Percentiles rank a stretch among this genome's conserved stretches.
These are phyloP conservation scores for Sarcophaga rosellei DNA, from an alignment of 2,888 invertebrate genomes.

Conservation along the genomic window DNA sequence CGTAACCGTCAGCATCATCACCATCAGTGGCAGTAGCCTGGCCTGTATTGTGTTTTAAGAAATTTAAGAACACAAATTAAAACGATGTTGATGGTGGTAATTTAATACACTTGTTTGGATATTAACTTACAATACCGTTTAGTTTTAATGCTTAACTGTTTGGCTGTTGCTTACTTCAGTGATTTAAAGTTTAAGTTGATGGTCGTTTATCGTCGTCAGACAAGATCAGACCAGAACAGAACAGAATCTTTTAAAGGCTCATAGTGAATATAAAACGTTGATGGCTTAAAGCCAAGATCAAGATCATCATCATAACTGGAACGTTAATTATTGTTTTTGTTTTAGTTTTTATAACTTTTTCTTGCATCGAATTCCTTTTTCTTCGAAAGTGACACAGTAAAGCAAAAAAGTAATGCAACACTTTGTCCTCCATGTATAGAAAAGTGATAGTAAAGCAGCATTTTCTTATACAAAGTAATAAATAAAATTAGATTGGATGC, in stretches of 20 bases:
- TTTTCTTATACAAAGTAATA: no score
- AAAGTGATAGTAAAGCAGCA: no score
- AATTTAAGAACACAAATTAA: not conserved
- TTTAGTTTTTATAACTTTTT: not conserved
- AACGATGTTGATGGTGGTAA: constrained; percentile 18
- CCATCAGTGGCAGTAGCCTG: not conserved
- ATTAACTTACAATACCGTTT: constrained; percentile 52
- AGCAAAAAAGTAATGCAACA: not conserved
- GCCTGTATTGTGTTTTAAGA: not conserved
- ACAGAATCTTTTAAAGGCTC: not conserved
- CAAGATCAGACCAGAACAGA: no score
- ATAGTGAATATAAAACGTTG: not conserved
- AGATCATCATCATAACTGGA: not conserved
- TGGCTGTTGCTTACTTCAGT: not conserved
- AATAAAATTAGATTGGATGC: no score
- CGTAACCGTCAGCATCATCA: no score
- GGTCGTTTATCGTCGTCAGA: not conserved
- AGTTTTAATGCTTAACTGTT: constrained; percentile 27
- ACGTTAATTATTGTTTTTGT: not conserved
- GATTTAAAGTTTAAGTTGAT: not conserved
- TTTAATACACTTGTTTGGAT: constrained; percentile 52
- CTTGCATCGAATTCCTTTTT: not conserved
- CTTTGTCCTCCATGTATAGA: not conserved
- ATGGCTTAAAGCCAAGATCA: not conserved
- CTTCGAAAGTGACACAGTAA: not conserved